A percentile compares a stretch with the other conserved stretches of the same genome.
Conservation (phyloP, 2,113 vertebrate species). For the Myotis yumanensis region DNA sequence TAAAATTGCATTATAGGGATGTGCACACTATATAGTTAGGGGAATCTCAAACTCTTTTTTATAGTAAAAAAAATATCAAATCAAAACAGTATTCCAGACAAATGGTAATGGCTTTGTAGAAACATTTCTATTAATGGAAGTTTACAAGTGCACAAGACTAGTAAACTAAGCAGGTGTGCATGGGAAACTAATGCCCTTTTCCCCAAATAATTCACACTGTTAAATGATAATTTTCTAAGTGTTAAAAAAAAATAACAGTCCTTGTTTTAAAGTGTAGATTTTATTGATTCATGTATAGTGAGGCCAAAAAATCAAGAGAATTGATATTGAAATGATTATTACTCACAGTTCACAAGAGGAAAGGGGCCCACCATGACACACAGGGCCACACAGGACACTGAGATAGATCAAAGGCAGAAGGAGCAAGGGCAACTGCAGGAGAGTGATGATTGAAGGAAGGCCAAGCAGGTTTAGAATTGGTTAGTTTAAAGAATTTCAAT, state of each 20-base stretch:
- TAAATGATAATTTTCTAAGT: background rate
- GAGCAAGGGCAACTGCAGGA: background rate
- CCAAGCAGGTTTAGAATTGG: background rate
- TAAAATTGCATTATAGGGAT: background rate
- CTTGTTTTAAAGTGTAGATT: background rate
- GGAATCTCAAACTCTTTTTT: background rate
- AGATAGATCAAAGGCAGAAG: background rate
- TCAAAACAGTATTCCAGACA: background rate
- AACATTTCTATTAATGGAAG: background rate
- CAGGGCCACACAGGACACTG: background rate
- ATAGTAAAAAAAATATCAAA: background rate
- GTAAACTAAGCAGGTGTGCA: background rate
- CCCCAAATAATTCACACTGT: background rate
- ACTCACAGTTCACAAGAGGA: background rate
- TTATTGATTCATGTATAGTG: background rate
- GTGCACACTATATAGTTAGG: background rate
- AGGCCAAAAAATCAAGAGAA: background rate
- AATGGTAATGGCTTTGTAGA: background rate
- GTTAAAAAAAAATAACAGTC: background rate
- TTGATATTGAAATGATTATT: background rate
- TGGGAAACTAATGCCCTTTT: background rate
- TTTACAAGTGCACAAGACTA: background rate
- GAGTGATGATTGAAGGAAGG: background rate
- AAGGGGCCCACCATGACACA: rapidly evolving
- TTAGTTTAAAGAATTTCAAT: background rate